phyloP scores from a whole-genome alignment of 2,797 vertebrate species.

The Falco novaeseelandiae region DNA sequence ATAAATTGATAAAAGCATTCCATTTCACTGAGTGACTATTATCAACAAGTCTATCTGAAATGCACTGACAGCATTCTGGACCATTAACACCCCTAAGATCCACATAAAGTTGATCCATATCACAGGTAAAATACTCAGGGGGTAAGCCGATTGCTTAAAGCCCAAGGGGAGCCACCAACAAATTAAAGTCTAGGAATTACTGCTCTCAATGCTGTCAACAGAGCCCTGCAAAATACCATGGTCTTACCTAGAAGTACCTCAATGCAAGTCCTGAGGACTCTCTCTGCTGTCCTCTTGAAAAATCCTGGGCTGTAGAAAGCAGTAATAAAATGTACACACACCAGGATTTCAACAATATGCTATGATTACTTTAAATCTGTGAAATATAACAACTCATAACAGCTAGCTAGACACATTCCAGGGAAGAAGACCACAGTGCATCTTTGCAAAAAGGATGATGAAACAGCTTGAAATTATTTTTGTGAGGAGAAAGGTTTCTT shows the following conservation, averaged over 20 bases:
- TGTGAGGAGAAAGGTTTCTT: not conserved
- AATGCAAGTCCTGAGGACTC: not conserved
- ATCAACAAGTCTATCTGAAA: not conserved
- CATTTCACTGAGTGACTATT: not conserved
- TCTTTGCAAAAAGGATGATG: not conserved
- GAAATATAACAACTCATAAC: not conserved
- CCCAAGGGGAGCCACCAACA: not conserved
- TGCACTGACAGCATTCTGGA: not conserved
- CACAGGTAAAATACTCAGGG: not conserved
- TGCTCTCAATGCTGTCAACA: not conserved
- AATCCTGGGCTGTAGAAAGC: not conserved
- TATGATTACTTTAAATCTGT: not conserved
- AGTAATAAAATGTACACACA: not conserved
- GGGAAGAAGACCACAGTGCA: not conserved
- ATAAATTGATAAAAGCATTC: not conserved
- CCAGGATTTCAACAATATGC: not conserved
- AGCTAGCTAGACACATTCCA: not conserved
- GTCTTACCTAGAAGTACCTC: not conserved
- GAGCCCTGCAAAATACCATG: not conserved
- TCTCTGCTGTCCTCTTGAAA: not conserved
- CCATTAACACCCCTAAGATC: not conserved
- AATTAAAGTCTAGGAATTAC: not conserved
- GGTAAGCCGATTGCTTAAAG: not conserved
- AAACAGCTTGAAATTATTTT: not conserved
- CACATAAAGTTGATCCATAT: not conserved